Conservation (phyloP, 2,888 invertebrate genomes). For the Apodemia hepburni region DNA sequence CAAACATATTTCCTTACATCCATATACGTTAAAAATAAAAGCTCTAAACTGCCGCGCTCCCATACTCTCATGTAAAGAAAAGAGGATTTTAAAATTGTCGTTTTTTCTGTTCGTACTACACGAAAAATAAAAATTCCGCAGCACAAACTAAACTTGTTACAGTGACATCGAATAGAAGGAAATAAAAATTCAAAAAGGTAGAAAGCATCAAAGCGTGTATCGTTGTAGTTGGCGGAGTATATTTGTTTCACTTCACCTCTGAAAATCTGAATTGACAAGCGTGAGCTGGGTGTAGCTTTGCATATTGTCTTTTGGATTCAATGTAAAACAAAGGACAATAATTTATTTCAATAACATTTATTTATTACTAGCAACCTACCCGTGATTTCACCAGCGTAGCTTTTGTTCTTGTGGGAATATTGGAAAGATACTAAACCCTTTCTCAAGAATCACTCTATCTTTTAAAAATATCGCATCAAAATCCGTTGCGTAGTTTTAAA, state of each 20-base stretch:
- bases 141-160: constrained; percentile 15
- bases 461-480: no score
- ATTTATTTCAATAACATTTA: not conserved
- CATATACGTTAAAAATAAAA: not conserved
- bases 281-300: not conserved
- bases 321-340: no score
- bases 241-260: constrained; percentile 16
- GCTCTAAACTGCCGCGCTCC: not conserved
- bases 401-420: no score
- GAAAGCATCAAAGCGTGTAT: constrained; percentile 16
- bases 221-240: constrained; percentile 8
- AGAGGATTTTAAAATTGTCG: not conserved
- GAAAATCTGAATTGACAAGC: constrained; percentile 13
- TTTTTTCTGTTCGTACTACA: not conserved
- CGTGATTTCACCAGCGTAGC: no score
- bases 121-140: constrained; percentile 7
- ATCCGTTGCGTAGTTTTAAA: no score
- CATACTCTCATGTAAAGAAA: not conserved
- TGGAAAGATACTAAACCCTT: no score
- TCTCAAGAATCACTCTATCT: no score
- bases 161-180: constrained; percentile 13
- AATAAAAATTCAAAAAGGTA: constrained; percentile 17
- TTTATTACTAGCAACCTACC: no score
- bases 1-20: not conserved
- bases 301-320: constrained; percentile 5